Conservation (phyloP, 2,888 invertebrate species). For the Stegana nigrithorax region DNA sequence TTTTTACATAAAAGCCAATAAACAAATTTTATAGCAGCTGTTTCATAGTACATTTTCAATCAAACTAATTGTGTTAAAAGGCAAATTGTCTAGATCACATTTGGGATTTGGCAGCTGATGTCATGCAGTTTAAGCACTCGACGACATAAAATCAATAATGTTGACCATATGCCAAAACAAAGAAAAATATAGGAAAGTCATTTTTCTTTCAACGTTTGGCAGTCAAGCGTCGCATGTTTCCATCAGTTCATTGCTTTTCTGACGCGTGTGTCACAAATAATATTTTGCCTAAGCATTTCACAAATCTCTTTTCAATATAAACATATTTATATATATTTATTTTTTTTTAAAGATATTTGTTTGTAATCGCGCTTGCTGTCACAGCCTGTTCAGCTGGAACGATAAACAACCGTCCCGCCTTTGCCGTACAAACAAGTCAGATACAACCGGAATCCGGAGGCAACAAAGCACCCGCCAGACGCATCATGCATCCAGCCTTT, state of each 20-base stretch:
- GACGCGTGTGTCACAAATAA: too few species aligned
- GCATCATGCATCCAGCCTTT: slow-evolving; percentile 75
- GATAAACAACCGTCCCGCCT: slow-evolving; percentile 56
- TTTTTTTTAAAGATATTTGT: slow-evolving; percentile 47
- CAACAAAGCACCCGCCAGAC: slow-evolving; percentile 56
- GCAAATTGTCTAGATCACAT: neutral
- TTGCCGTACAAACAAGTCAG: slow-evolving; percentile 56
- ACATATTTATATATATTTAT: slow-evolving; percentile 9
- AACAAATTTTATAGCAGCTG: too few species aligned
- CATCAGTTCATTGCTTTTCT: neutral
- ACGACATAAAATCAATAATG: neutral
- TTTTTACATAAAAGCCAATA: too few species aligned
- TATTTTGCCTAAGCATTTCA: neutral
- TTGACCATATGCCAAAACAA: neutral
- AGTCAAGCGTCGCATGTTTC: too few species aligned
- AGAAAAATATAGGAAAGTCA: neutral
- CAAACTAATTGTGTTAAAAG: too few species aligned
- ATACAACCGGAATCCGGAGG: slow-evolving; percentile 47
- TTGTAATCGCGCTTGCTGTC: slow-evolving; percentile 48
- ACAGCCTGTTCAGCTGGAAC: slow-evolving; percentile 63
- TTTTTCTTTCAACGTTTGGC: neutral
- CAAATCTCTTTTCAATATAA: neutral
- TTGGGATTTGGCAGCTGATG: neutral
- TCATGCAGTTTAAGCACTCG: neutral
- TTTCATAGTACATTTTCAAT: too few species aligned